Conservation (phyloP, 2,888 invertebrate genomes). For the Pterostichus madidus region DNA sequence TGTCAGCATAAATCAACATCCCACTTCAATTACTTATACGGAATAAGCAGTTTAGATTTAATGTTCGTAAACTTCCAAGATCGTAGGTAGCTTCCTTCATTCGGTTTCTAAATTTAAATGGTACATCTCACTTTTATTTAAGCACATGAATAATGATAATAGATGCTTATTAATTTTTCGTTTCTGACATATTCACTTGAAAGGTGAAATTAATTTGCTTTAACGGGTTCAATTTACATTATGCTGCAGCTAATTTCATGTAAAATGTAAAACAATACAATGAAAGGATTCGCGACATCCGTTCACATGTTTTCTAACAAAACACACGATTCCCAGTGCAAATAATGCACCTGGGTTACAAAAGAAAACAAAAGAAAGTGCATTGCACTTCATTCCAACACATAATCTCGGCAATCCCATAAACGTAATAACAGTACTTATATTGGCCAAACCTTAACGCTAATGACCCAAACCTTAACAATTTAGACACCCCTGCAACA, state of each 20-base stretch:
- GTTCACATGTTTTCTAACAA: constrained; percentile 53
- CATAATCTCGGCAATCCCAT: constrained; percentile 42
- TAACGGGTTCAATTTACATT: constrained; percentile 23
- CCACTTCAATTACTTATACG: constrained; percentile 35
- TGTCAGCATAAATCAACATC: constrained; percentile 45
- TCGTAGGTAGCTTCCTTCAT: constrained; percentile 8
- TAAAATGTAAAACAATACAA: constrained; percentile 64
- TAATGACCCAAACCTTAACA: constrained; percentile 42
- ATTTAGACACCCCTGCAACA: constrained; percentile 55
- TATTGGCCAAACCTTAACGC: constrained; percentile 18
- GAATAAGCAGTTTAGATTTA: constrained; percentile 5
- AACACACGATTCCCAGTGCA: constrained; percentile 38
- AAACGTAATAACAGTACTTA: constrained; percentile 45
- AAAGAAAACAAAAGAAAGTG: constrained; percentile 28
- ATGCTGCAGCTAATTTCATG: constrained; percentile 28
- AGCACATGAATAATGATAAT: not conserved
- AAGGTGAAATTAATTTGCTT: constrained; percentile 4
- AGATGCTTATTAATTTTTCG: not conserved
- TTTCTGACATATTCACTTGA: not conserved
- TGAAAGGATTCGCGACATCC: constrained; percentile 54
- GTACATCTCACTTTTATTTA: not conserved
- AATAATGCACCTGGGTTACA: constrained; percentile 52
- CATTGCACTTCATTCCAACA: constrained; percentile 37
- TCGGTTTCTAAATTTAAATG: not conserved
- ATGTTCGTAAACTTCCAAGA: not conserved